Base-by-base conservation (phyloP, 2,113 vertebrate species). In the Gadus macrocephalus region DNA sequence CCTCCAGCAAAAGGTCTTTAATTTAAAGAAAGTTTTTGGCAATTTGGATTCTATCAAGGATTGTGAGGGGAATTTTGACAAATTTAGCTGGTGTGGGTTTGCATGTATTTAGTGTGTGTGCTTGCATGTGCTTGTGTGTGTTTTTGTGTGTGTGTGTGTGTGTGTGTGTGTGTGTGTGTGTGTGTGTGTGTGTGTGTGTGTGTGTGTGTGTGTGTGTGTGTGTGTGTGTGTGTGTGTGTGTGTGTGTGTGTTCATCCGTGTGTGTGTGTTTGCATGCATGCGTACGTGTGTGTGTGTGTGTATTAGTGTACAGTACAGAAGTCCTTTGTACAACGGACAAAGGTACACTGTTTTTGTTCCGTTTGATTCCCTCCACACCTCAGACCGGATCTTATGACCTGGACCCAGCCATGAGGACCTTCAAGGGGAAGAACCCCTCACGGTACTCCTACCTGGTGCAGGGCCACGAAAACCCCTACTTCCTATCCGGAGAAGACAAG, bases 391-490 rank as follows among this genome's bases (percentile, higher is more conserved):
- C 91, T 0, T 91, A 91, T 0, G 84, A 91, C 70, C 77, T 91
- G 70, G 78, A 75, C 68, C 70, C 80, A 2, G 89, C 25, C 2
- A 69, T 93, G 91, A 88, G 77, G 70, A 93, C 92, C 15, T 93
- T 93, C 86, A 90, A 80, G 67, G 90, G 86, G 71, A 85, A 86
- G 82, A 85, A 83, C 27, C 65, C 84, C 0, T 88, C 92, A 0
- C 88, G 86, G 0, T 92, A 92, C 77, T 91, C 91, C 2, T 92
- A 91, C 69, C 80, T 93, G 83, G 83, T 91, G n/a, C 84, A 91
- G 76, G 91, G 92, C 69, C 92, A 91, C 4, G 90, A 92, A 79
- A 93, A 93, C 73, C 92, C 92, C 0, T 91, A 92, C 85, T 93
- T 90, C 80, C 35, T 91, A 59, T 71, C 84, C 0, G 89, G 79